These are phyloP conservation scores for Microctonus brassicae DNA, from an alignment of 2,888 invertebrate species.

Conservation along the genomic window DNA sequence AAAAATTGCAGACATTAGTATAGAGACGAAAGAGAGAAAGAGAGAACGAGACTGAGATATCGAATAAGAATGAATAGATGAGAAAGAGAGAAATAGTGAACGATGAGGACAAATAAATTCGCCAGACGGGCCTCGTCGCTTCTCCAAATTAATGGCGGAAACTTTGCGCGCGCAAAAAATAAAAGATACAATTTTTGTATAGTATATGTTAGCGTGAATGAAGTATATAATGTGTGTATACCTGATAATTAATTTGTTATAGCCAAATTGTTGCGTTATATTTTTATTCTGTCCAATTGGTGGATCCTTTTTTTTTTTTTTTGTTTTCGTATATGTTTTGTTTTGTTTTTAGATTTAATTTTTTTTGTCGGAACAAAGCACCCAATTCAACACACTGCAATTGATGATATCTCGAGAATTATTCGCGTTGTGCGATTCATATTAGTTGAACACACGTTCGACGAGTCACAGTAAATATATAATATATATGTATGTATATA, in stretches of 20 bases:
- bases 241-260: constrained; percentile 24
- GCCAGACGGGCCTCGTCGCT: constrained; percentile 28
- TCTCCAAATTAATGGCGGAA: constrained; percentile 32
- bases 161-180: constrained; percentile 28
- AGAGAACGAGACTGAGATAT: constrained; percentile 18
- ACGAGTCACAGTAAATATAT: constrained; percentile 17
- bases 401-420: constrained; percentile 30
- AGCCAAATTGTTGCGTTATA: constrained; percentile 6
- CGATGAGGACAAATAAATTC: constrained; percentile 27
- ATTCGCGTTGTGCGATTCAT: constrained; percentile 31
- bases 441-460: constrained; percentile 25
- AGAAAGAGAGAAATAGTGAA: constrained; percentile 12
- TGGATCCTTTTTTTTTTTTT: constrained; percentile 11
- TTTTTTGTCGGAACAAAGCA: constrained; percentile 25
- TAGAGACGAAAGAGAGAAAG: background rate
- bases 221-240: constrained; percentile 20
- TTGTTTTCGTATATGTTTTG: background rate
- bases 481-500: too few relatives aligned
- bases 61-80: constrained; percentile 21
- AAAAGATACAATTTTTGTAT: background rate
- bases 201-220: background rate
- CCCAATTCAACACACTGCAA: constrained; percentile 37
- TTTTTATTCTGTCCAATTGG: constrained; percentile 4
- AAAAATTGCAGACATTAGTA: constrained; percentile 36
- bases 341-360: background rate